Evolutionary conservation across 2,888 invertebrate species (phyloP).

Genomic region (Cephus runcator): DNA sequence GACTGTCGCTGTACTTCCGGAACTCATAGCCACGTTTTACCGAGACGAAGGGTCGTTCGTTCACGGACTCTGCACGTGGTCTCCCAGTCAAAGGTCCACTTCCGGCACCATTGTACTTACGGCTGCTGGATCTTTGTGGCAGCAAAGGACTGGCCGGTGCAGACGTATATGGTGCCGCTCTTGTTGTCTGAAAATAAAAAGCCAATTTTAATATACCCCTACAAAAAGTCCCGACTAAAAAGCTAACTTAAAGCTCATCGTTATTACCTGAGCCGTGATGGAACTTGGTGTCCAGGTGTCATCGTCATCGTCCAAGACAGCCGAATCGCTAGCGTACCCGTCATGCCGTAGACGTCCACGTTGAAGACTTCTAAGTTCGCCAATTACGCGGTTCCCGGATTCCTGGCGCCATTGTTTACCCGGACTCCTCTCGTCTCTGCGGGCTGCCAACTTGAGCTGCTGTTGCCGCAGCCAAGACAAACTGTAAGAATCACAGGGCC

Average conservation of each 20-base stretch:
- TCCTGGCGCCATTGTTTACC: constrained; percentile 75
- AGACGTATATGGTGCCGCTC: constrained; percentile 56
- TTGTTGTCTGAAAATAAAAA: constrained; percentile 34
- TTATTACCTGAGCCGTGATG: constrained; percentile 52
- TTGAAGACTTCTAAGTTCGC: constrained; percentile 70
- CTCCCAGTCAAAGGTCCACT: constrained; percentile 53
- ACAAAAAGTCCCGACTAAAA: neutral
- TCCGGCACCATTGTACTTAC: constrained; percentile 60
- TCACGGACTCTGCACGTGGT: constrained; percentile 63
- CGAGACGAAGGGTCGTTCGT: constrained; percentile 74
- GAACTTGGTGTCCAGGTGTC: constrained; percentile 67
- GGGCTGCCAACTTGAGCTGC: constrained; percentile 82
- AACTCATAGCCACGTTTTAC: constrained; percentile 70
- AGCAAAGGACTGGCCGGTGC: constrained; percentile 68
- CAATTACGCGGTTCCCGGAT: constrained; percentile 74
- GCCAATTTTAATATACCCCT: neutral
- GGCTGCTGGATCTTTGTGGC: constrained; percentile 66
- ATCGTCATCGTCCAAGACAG: constrained; percentile 81
- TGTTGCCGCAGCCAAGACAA: constrained; percentile 83
- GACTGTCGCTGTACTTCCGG: constrained; percentile 63
- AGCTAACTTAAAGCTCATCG: neutral
- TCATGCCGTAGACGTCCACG: constrained; percentile 69
- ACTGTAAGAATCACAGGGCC: constrained; percentile 38
- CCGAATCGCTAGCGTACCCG: constrained; percentile 83
- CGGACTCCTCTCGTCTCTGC: constrained; percentile 72